Evolutionary conservation across 2,113 vertebrate genomes (phyloP).

Genomic region (Natator depressus): DNA sequence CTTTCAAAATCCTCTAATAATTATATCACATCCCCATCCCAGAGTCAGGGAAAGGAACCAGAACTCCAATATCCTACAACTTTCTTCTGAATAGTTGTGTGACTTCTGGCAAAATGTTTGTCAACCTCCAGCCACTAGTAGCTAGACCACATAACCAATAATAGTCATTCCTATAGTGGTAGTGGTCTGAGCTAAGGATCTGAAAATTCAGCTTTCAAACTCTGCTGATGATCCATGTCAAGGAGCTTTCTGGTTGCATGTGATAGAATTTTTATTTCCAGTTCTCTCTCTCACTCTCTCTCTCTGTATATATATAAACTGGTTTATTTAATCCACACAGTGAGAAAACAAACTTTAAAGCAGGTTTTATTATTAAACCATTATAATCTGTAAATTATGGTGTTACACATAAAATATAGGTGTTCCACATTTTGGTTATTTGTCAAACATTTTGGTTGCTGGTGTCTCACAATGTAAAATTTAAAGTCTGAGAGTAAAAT

Average conservation of each 20-base stretch:
- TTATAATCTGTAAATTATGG: not conserved
- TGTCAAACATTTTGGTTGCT: not conserved
- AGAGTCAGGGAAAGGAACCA: not conserved
- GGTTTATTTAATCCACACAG: fast-evolving
- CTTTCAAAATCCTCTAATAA: not conserved
- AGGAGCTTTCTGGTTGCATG: fast-evolving
- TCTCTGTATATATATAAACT: fast-evolving
- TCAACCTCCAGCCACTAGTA: conserved; percentile 55
- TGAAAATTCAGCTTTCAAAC: fast-evolving
- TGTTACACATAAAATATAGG: not conserved
- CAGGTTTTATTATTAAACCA: not conserved
- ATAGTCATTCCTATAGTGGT: not conserved
- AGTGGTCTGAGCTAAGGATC: not conserved
- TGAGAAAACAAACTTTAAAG: not conserved
- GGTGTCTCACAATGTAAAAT: not conserved
- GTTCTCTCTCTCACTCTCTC: not conserved
- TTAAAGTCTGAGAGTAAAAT: not conserved
- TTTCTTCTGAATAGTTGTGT: not conserved
- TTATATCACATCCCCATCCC: not conserved
- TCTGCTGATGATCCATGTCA: not conserved
- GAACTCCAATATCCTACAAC: not conserved
- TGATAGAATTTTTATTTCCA: not conserved
- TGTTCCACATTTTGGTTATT: not conserved
- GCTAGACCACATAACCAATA: not conserved
- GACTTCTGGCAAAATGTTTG: not conserved